phyloP scores from a whole-genome alignment of 2,797 vertebrate species.

The Halcyon smyrnensis region DNA sequence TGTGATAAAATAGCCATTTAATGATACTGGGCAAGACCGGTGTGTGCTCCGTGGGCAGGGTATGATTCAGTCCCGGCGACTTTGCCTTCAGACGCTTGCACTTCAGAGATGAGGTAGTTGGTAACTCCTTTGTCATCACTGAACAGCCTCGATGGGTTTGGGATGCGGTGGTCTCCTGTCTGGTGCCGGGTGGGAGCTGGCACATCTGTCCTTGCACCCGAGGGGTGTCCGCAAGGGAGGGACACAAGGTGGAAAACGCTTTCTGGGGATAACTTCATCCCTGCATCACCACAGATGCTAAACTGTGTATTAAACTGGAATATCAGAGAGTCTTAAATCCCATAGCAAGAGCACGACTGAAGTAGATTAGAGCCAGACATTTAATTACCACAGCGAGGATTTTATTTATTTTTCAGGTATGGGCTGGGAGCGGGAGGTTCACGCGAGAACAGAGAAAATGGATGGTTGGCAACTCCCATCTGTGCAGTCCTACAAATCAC shows the following conservation, averaged over 20 bases:
- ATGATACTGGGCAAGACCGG: fast-evolving
- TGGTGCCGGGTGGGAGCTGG: not conserved
- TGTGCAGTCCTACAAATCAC: not conserved
- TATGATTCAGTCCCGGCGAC: fast-evolving
- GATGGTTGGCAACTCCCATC: slow-evolving; percentile 28
- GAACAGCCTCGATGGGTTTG: fast-evolving
- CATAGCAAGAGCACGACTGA: fast-evolving
- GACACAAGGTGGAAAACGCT: fast-evolving
- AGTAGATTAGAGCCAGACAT: not conserved
- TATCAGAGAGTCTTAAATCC: not conserved
- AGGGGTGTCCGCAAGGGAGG: not conserved
- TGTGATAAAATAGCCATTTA: not conserved
- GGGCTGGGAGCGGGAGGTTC: slow-evolving; percentile 6
- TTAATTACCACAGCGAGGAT: not conserved
- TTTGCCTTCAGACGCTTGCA: not conserved
- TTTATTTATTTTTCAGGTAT: not conserved
- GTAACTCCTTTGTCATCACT: not conserved
- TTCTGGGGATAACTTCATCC: not conserved
- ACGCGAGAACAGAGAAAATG: not conserved
- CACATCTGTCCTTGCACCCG: fast-evolving
- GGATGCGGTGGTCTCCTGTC: fast-evolving
- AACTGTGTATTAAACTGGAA: fast-evolving
- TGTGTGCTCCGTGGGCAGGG: fast-evolving
- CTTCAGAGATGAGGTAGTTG: not conserved
- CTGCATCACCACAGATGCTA: not conserved